A percentile compares a stretch with the other conserved stretches of the same genome.
Evolutionary conservation across 2,888 invertebrate genomes (phyloP).

Genomic region (Melinopterus prodromus): DNA sequence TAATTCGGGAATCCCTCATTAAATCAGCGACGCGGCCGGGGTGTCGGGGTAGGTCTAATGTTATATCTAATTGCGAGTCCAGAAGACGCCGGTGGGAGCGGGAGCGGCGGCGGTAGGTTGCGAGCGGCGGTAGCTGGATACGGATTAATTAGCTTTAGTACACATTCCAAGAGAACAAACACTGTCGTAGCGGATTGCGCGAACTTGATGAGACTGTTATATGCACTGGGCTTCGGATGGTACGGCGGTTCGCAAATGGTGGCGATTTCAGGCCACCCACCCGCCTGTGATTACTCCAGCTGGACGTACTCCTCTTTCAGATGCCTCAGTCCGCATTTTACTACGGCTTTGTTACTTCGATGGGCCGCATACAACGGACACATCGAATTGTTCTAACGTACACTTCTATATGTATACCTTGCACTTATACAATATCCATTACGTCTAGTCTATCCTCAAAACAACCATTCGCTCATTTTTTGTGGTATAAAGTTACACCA

Average conservation of each 20-base stretch:
- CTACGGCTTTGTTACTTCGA: conserved; percentile 21
- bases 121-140: conserved; percentile 43
- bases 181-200: conserved; percentile 43
- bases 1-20: conserved; percentile 50
- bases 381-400: too few relatives aligned
- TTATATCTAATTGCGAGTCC: conserved; percentile 49
- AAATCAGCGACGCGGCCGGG: conserved; percentile 48
- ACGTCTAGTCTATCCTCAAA: too few relatives aligned
- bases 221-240: conserved; percentile 38
- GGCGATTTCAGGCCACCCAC: conserved; percentile 27
- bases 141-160: conserved; percentile 50
- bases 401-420: too few relatives aligned
- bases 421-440: too few relatives aligned
- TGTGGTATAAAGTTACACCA: too few relatives aligned
- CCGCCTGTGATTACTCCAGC: conserved; percentile 28
- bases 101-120: conserved; percentile 33
- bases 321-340: conserved; percentile 31
- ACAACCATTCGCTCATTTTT: too few relatives aligned
- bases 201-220: conserved; percentile 44
- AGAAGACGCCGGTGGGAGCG: conserved; percentile 36
- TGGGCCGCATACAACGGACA: too few relatives aligned
- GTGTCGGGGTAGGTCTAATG: conserved; percentile 45
- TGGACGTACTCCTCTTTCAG: conserved; percentile 16
- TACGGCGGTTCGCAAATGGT: conserved; percentile 31
- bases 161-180: conserved; percentile 45